phyloP scores from a whole-genome alignment of 2,797 vertebrate genomes.

The Poliocrania exsul region DNA sequence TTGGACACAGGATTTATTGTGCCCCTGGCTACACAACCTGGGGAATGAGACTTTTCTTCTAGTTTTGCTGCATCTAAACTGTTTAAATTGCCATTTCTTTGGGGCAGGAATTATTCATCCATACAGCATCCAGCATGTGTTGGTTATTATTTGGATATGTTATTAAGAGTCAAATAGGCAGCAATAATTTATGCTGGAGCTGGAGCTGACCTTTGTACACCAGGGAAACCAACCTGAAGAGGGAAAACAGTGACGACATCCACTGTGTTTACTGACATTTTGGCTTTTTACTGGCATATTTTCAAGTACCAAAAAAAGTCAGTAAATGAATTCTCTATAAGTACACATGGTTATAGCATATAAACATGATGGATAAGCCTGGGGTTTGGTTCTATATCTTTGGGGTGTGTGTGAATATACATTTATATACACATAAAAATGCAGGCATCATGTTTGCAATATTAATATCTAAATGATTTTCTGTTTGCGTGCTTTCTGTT shows the following conservation, averaged over 20 bases:
- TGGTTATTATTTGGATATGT: constrained; percentile 61
- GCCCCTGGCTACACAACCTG: not conserved
- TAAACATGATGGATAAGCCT: not conserved
- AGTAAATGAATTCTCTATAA: not conserved
- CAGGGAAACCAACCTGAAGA: constrained; percentile 66
- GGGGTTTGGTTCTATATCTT: not conserved
- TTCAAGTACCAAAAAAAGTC: constrained; percentile 10
- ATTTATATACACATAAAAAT: not conserved
- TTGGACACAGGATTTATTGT: not conserved
- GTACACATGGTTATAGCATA: not conserved
- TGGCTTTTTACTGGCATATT: constrained; percentile 47
- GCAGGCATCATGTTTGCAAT: not conserved
- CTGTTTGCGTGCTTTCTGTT: not conserved
- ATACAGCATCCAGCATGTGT: constrained; percentile 56
- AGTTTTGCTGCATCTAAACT: not conserved
- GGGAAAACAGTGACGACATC: constrained; percentile 55
- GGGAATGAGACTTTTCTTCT: not conserved
- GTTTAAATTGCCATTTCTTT: constrained; percentile 25
- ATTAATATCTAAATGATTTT: constrained; percentile 23
- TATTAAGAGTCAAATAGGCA: constrained; percentile 61
- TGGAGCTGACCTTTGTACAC: constrained; percentile 62
- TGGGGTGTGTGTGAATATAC: not conserved
- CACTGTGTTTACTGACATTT: constrained; percentile 59
- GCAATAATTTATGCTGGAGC: constrained; percentile 60
- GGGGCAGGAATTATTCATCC: constrained; percentile 26